Evolutionary conservation across 2,888 invertebrate species (phyloP), one percentile per base, ranked within the genome.

Genomic region (Clunio marinus): DNA sequence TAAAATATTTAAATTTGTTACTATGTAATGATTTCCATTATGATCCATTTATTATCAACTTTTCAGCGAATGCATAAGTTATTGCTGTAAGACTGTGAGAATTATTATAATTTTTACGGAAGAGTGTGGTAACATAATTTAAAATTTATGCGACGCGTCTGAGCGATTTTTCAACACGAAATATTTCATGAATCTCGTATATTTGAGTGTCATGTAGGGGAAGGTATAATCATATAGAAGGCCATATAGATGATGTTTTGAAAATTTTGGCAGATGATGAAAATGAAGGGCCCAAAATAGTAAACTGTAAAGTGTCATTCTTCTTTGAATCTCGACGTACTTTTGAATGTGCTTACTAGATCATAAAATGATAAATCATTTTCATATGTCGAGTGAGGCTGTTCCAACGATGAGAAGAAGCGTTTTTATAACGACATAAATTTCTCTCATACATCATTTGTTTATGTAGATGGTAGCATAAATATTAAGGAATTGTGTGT

Each of bases 361-460:
- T 46, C 63, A 46, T 63, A 63, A 63, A 63, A 63, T 45, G 63
- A 63, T 63, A 63, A 63, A 63, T 63, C 63, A 51, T 51, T 62
- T 62, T 3, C 28, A 20, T 28, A 24, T 46, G 63, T 45, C 63
- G 22, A n/a, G n/a, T n/a, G n/a, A n/a, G n/a, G 28, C 7, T 20
- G 17, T 17, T 17, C 8, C 10, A 17, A 51, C 17, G 17, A 17
- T 20, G 3, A 8, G 17, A 22, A 20, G 17, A 3, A 13, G 51
- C 20, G 51, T 51, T 17, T 32, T 32, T 32, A 32, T 32, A 10
- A 57, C 20, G n/a, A 25, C 27, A 17, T 63, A 28, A 45, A 46
- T 63, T 28, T 41, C 5, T 27, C 46, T 46, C 63, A 63, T 63
- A 63, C 63, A 63, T 63, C 63, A 63, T 63, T 63, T 63, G 45